Percentiles rank a stretch among this genome's conserved stretches.
Conservation (phyloP, 2,888 invertebrate species). For the Bombylius major region DNA sequence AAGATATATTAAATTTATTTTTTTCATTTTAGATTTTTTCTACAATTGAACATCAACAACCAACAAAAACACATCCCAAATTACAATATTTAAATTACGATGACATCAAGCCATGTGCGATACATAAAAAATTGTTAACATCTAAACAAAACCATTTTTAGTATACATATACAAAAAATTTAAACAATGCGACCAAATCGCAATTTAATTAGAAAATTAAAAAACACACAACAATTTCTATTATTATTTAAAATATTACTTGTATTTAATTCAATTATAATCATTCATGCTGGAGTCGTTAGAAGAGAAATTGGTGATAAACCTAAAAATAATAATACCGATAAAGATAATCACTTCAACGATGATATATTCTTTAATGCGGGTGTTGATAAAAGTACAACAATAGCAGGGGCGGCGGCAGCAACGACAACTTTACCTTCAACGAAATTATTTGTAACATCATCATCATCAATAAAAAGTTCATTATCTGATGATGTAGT, state of each 20-base stretch:
- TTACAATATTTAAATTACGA: too few species aligned
- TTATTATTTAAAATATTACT: background rate
- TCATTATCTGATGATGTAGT: too few species aligned
- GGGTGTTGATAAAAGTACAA: background rate
- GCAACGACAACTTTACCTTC: background rate
- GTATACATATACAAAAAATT: background rate
- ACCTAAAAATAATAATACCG: background rate
- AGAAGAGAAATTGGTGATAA: background rate
- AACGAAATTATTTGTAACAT: background rate
- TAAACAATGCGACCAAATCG: constrained; percentile 3
- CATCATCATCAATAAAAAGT: background rate
- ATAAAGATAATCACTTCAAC: background rate
- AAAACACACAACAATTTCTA: background rate
- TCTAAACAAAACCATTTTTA: background rate
- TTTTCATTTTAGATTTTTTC: too few species aligned
- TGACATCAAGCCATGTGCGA: too few species aligned
- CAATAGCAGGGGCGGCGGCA: background rate
- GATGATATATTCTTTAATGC: background rate
- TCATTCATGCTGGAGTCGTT: background rate
- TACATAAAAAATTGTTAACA: too few species aligned
- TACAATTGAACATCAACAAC: too few species aligned
- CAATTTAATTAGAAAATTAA: background rate
- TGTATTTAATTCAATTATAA: background rate
- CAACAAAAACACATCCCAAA: too few species aligned
- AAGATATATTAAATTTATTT: too few species aligned